These are phyloP conservation scores for Nasonia oneida DNA, from an alignment of 2,888 invertebrate species.

Conservation along the genomic window DNA sequence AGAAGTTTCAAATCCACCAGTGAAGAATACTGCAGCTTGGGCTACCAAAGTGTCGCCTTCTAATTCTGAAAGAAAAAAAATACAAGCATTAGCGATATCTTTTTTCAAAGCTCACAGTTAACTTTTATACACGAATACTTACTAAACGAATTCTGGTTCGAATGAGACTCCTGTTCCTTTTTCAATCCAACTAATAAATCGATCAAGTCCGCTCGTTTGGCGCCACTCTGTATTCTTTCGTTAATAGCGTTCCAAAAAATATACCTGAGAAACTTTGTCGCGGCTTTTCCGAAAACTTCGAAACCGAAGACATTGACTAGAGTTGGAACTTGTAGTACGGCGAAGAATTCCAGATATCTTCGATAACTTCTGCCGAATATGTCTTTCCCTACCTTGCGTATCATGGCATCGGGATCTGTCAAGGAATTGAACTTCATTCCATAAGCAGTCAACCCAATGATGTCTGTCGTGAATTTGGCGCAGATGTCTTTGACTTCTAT, in stretches of 20 bases:
- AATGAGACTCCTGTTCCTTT: constrained; percentile 65
- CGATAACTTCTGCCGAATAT: constrained; percentile 75
- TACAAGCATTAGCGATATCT: background rate
- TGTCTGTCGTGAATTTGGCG: constrained; percentile 76
- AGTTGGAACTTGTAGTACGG: constrained; percentile 79
- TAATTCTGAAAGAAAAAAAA: constrained; percentile 65
- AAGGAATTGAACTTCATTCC: constrained; percentile 80
- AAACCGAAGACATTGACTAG: constrained; percentile 74
- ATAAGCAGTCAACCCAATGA: constrained; percentile 80
- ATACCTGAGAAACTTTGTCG: constrained; percentile 75
- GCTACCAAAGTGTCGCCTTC: constrained; percentile 71
- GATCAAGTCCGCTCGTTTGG: constrained; percentile 78
- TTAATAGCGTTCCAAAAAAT: constrained; percentile 78
- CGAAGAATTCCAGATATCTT: constrained; percentile 75
- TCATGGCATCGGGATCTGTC: constrained; percentile 77
- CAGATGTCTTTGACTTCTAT: constrained; percentile 73
- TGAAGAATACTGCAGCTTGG: constrained; percentile 72
- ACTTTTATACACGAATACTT: background rate
- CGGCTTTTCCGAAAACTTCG: constrained; percentile 75
- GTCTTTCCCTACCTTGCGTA: constrained; percentile 77
- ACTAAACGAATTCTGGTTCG: constrained; percentile 41
- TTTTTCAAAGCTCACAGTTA: background rate
- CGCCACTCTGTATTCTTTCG: constrained; percentile 76
- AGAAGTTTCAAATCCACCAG: constrained; percentile 73
- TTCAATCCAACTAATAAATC: constrained; percentile 79